Percentiles rank a stretch among this genome's conserved stretches.
These are phyloP conservation scores for Poeciliopsis occidentalis DNA, from an alignment of 2,113 vertebrate species.

Conservation along the genomic window DNA sequence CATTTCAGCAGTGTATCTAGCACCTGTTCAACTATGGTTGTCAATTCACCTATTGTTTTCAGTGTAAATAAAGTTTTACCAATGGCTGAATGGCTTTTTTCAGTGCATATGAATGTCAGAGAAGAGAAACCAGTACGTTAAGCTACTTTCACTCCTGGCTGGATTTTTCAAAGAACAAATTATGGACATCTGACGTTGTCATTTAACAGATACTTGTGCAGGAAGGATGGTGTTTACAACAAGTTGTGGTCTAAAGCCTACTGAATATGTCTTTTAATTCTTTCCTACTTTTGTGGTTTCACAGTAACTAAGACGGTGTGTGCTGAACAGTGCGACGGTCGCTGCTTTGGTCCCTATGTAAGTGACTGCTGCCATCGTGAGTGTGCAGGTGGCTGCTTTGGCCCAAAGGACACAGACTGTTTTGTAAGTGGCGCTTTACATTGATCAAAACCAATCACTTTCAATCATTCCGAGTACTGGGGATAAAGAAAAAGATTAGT, in stretches of 20 bases:
- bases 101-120: neutral
- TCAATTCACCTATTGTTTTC: neutral
- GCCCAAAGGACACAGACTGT: constrained; percentile 97
- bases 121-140: neutral
- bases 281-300: constrained; percentile 36
- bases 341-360: constrained; percentile 95
- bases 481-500: neutral
- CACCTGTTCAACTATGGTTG: neutral
- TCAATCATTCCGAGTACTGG: neutral
- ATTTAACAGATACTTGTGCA: neutral
- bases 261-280: constrained; percentile 6
- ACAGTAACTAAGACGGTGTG: constrained; percentile 97
- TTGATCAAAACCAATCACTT: neutral
- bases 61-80: neutral
- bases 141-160: neutral
- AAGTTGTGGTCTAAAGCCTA: neutral
- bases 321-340: constrained; percentile 95
- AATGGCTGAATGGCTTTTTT: neutral
- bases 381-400: constrained; percentile 95
- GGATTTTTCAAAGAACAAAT: neutral
- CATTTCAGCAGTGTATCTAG: neutral
- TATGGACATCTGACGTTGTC: neutral
- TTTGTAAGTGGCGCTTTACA: constrained; percentile 84
- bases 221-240: neutral
- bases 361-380: constrained; percentile 98